Evolutionary conservation across 2,888 invertebrate species (phyloP), one percentile per base, ranked within the genome.

Genomic region (Lasioglossum malachurum): DNA sequence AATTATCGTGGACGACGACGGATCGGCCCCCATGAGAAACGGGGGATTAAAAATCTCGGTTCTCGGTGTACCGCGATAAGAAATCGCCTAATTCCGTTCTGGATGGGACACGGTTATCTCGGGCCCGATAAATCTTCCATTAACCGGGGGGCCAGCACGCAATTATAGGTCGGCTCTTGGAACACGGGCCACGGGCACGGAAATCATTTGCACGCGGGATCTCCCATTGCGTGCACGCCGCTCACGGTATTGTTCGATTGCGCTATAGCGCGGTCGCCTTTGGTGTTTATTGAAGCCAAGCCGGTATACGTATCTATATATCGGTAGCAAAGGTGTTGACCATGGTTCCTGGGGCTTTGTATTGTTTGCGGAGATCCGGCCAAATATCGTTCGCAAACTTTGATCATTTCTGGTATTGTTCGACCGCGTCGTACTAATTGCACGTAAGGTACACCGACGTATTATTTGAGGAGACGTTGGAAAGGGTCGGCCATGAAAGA

Each of bases 331-430:
- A 80, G 86, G 73, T 76, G 80, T 84, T 73, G 85, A 77, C 69
- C 80, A 23, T 5, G 31, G 35, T 31, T 35, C 57, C 71, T 44
- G 27, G 14, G 12, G 57, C 71, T 60, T 77, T 60, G 57, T 67
- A 86, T 80, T 85, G 85, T 85, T 85, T 71, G 74, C 80, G n/a
- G 57, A 27, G 67, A 75, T 71, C 49, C 71, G 75, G 31, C 72
- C 71, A 69, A 80, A 79, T 84, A 79, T 80, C 85, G 80, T 85
- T 85, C 49, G 85, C 85, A 69, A 85, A 85, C 85, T 84, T 76
- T 35, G 85, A 85, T 80, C 80, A 72, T 74, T 86, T 85, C 79
- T 76, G 85, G 84, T 57, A 76, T 79, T 57, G 84, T 67, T 44
- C 85, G 57, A 31, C 67, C 35, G 53, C 79, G 60, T 49, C 35